Conservation (phyloP, 1,140 invertebrate species). For the Harlomillsia oculata region DNA sequence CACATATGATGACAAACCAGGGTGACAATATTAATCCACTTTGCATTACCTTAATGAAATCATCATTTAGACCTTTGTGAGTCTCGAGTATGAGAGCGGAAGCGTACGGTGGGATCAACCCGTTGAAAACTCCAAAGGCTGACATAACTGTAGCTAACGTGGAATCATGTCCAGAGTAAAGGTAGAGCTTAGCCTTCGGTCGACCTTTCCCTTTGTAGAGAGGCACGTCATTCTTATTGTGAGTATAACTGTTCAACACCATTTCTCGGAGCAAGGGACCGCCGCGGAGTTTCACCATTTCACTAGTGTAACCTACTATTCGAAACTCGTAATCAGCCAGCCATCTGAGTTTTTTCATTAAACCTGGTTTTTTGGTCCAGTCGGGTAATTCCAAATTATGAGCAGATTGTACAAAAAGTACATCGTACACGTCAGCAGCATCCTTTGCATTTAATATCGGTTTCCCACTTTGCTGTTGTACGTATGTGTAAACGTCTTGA, state of each 20-base stretch:
- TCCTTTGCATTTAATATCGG: not conserved
- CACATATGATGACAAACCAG: not conserved
- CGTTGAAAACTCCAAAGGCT: slow-evolving; percentile 38
- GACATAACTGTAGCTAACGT: slow-evolving; percentile 66
- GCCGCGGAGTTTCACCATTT: slow-evolving; percentile 45
- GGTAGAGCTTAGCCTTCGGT: slow-evolving; percentile 49
- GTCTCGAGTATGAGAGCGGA: slow-evolving; percentile 21
- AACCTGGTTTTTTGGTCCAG: not conserved
- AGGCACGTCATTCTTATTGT: not conserved
- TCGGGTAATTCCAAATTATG: not conserved
- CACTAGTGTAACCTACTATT: slow-evolving; percentile 41
- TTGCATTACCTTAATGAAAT: slow-evolving; percentile 9
- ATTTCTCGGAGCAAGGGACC: slow-evolving; percentile 26
- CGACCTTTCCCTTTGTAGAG: slow-evolving; percentile 25
- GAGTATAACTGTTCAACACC: slow-evolving; percentile 12
- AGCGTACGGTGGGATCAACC: slow-evolving; percentile 37
- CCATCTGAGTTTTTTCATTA: not conserved
- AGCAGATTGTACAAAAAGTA: slow-evolving; percentile 10
- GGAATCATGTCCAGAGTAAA: slow-evolving; percentile 74
- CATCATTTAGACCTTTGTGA: slow-evolving; percentile 2
- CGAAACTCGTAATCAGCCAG: not conserved
- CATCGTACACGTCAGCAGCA: slow-evolving; percentile 3
- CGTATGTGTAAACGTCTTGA: not conserved
- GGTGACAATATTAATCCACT: not conserved
- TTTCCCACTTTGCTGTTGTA: not conserved